Base-by-base conservation (phyloP, 2,888 invertebrate species). In the Idaea aversata region DNA sequence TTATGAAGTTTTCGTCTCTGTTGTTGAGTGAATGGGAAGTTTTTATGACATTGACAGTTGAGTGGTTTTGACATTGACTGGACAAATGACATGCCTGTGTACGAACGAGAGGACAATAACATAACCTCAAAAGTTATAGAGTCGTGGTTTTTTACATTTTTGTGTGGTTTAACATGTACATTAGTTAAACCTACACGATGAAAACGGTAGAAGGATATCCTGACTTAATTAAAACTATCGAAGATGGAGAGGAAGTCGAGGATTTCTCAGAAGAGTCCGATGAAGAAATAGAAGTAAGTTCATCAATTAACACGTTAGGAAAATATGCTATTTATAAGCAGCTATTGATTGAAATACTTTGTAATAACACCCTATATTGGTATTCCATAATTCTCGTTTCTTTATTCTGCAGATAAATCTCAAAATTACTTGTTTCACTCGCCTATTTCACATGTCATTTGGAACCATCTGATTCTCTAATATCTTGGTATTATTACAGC, bases 181-280 rank as follows among this genome's bases (percentile, higher is more conserved):
- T 25, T 34, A 67, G 60, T 63, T 68, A 71, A 67, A 73, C 74
- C 25, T 25, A 65, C 64, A 67, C n/a, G 38, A 84, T 84, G 80
- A 75, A 73, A 75, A 84, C 81, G 69, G 76, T 87, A 7, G 79
- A 83, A 67, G 86, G 85, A 62, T 75, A 83, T 77, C 92, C 88
- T 47, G 96, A 96, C 72, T 91, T 97, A 72, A 96, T 98, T 65
- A 95, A 95, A 88, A 98, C 98, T 0, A 98, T 98, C 67, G 94
- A 95, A 58, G 98, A 98, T 69, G 96, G 96, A 72, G 96, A 97
- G 65, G 96, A 97, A 82, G 95, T 98, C 0, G 95, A 96, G 75
- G 93, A 97, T 90, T 95, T 94, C 71, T 97, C 97, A 0, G 96
- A 96, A 78, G 95, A 96, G 84, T 97, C 97, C 0, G 97, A 97